Evolutionary conservation across 2,113 vertebrate species (phyloP).

Genomic region (Damaliscus lunatus): DNA sequence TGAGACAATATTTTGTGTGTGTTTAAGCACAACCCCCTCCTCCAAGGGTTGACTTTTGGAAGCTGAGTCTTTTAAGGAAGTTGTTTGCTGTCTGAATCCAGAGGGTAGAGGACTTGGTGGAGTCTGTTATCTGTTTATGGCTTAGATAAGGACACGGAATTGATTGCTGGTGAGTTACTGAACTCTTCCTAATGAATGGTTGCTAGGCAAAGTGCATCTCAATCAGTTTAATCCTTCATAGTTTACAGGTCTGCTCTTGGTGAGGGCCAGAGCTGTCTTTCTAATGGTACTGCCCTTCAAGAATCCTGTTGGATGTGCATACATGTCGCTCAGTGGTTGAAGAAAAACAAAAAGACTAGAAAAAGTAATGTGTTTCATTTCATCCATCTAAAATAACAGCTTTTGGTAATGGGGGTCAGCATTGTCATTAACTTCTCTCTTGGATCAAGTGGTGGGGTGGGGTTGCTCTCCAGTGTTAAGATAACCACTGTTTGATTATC

Average conservation of each 20-base stretch:
- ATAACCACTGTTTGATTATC: slow-evolving; percentile 28
- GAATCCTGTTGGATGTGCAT: slow-evolving; percentile 64
- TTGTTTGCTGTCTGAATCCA: slow-evolving; percentile 82
- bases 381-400: slow-evolving; percentile 14
- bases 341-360: slow-evolving; percentile 14
- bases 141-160: slow-evolving; percentile 87
- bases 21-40: slow-evolving; percentile 33
- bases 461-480: slow-evolving; percentile 25
- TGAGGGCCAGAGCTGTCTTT: slow-evolving; percentile 75
- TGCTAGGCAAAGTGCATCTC: slow-evolving; percentile 87
- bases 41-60: slow-evolving; percentile 66
- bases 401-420: slow-evolving; percentile 61
- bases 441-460: not conserved
- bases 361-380: slow-evolving; percentile 39
- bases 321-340: slow-evolving; percentile 68
- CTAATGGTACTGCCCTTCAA: slow-evolving; percentile 72
- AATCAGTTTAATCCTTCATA: slow-evolving; percentile 88
- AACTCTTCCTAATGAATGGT: slow-evolving; percentile 87
- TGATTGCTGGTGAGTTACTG: slow-evolving; percentile 86
- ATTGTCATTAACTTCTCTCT: slow-evolving; percentile 42
- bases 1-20: slow-evolving; percentile 41
- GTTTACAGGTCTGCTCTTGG: slow-evolving; percentile 85
- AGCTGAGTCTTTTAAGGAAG: slow-evolving; percentile 77
- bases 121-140: slow-evolving; percentile 87
- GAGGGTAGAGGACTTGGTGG: slow-evolving; percentile 80